These are phyloP conservation scores for Candidula unifasciata DNA, from an alignment of 2,888 invertebrate species.

Conservation along the genomic window DNA sequence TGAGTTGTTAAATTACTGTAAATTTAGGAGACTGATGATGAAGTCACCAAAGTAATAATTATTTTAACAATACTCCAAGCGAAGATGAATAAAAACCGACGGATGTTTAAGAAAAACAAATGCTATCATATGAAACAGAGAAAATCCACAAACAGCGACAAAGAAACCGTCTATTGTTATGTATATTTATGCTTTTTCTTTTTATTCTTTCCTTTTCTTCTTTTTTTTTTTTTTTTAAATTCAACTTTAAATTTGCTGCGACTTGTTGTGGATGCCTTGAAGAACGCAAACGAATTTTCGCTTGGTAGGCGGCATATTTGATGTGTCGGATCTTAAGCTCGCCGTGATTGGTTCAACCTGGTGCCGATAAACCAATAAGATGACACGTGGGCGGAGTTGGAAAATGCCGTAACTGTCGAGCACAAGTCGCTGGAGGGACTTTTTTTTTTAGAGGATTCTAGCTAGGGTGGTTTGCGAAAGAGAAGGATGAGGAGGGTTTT, in stretches of 20 bases:
- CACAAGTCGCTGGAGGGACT: slow-evolving; percentile 5
- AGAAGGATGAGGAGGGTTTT: background rate
- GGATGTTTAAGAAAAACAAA: background rate
- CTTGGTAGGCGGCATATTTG: slow-evolving; percentile 23
- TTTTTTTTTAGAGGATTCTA: background rate
- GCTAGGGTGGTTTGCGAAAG: background rate
- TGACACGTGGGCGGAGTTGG: slow-evolving; percentile 35
- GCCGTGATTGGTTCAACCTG: slow-evolving; percentile 23
- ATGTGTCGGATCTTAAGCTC: slow-evolving; percentile 21
- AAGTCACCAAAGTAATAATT: background rate
- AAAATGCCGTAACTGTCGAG: background rate
- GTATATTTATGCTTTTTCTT: background rate
- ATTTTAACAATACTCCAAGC: slow-evolving; percentile 16
- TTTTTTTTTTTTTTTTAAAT: too few relatives aligned
- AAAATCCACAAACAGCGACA: slow-evolving; percentile 18
- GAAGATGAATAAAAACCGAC: slow-evolving; percentile 17
- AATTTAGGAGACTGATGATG: background rate
- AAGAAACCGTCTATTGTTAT: slow-evolving; percentile 9
- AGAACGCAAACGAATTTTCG: slow-evolving; percentile 6
- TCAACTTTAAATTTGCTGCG: background rate
- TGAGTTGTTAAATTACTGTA: too few relatives aligned
- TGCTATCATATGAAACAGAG: slow-evolving; percentile 1
- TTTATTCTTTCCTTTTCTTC: background rate
- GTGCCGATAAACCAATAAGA: slow-evolving; percentile 31
- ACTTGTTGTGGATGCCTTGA: background rate